Percentiles rank a stretch among this genome's conserved stretches.
phyloP scores from a whole-genome alignment of 37 sponge, comb jelly and placozoan genomes.

The Haliclona indistincta region DNA sequence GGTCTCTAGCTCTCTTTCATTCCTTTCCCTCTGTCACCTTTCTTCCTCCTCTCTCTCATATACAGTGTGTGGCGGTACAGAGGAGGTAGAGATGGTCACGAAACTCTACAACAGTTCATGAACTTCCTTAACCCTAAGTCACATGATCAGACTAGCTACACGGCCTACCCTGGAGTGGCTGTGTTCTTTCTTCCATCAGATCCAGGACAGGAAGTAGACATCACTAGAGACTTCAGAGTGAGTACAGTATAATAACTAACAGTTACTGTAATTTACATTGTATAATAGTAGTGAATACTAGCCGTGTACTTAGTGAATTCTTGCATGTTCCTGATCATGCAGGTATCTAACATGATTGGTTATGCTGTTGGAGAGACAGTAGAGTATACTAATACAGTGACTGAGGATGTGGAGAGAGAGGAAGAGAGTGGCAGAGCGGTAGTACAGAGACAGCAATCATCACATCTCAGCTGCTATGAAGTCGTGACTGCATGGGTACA shows the following conservation, averaged over 20 bases:
- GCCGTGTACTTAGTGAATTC: too few species aligned
- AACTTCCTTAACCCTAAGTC: constrained; percentile 70
- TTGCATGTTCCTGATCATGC: too few species aligned
- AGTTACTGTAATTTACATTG: too few species aligned
- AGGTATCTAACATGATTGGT: constrained; percentile 67
- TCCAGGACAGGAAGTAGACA: background rate
- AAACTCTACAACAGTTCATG: constrained; percentile 88
- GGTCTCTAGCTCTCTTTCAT: background rate
- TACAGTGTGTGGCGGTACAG: constrained; percentile 84
- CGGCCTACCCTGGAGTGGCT: constrained; percentile 48
- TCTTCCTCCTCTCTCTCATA: background rate
- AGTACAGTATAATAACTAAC: too few species aligned
- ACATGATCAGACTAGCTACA: background rate
- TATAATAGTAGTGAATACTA: too few species aligned
- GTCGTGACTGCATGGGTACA: constrained; percentile 77
- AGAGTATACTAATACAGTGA: background rate
- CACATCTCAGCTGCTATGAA: constrained; percentile 44
- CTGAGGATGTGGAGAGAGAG: constrained; percentile 6
- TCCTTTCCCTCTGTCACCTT: background rate
- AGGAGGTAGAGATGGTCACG: constrained; percentile 79
- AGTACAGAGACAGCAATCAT: too few species aligned
- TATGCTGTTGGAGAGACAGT: constrained; percentile 83
- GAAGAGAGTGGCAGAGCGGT: background rate
- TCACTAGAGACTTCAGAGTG: constrained; percentile 3
- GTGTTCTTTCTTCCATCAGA: constrained; percentile 30